Evolutionary conservation across 2,113 vertebrate species (phyloP).

Genomic region (Corydoras sp.): DNA sequence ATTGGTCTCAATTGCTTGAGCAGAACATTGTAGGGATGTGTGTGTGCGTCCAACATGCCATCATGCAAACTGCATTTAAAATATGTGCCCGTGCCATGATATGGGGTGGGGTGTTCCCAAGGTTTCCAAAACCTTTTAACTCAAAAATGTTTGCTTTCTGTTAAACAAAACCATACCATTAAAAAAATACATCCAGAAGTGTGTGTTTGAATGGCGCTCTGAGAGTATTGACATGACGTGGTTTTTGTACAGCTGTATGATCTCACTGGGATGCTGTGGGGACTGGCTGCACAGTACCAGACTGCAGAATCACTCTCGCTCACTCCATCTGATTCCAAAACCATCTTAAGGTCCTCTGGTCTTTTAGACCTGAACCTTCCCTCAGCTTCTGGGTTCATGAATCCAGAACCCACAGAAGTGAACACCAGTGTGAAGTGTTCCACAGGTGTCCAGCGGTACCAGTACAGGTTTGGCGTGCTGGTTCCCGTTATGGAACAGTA

Average conservation of each 20-base stretch:
- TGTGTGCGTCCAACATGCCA: too few species aligned
- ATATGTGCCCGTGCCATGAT: too few species aligned
- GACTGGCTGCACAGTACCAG: conserved; percentile 60
- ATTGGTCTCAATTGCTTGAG: too few species aligned
- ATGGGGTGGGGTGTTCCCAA: too few species aligned
- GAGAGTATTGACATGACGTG: neutral
- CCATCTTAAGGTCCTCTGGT: conserved; percentile 1
- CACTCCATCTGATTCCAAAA: conserved; percentile 26
- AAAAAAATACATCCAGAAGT: neutral
- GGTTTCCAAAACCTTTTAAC: too few species aligned
- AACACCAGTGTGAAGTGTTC: conserved; percentile 28
- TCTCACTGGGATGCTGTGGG: conserved; percentile 43
- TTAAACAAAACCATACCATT: too few species aligned
- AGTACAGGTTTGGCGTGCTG: conserved; percentile 32
- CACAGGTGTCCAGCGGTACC: conserved; percentile 38
- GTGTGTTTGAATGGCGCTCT: neutral
- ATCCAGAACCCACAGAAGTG: neutral
- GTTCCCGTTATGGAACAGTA: conserved; percentile 25
- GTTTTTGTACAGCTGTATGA: conserved; percentile 42
- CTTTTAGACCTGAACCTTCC: conserved; percentile 30
- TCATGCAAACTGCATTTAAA: too few species aligned
- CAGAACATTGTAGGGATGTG: too few species aligned
- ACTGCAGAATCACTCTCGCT: conserved; percentile 44
- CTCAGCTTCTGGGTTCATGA: conserved; percentile 10
- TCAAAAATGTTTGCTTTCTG: too few species aligned